Evolutionary conservation across 1,140 invertebrate genomes (phyloP).

Genomic region (Acromyrmex charruanus): DNA sequence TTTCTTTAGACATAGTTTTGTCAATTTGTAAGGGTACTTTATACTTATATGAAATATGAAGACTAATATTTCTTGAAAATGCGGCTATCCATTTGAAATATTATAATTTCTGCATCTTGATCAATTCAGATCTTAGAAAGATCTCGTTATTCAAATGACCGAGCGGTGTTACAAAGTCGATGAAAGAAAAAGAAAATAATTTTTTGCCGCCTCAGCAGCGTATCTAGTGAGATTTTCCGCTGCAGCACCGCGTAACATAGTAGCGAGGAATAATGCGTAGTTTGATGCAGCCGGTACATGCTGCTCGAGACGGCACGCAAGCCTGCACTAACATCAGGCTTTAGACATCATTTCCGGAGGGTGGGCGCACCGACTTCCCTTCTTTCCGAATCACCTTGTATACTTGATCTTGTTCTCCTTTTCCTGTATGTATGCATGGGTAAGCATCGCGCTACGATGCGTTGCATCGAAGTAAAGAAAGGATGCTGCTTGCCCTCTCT

Average conservation of each 20-base stretch:
- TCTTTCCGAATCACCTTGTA: slow-evolving; percentile 57
- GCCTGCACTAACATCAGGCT: slow-evolving; percentile 58
- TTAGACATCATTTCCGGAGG: slow-evolving; percentile 65
- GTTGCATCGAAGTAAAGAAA: slow-evolving; percentile 11
- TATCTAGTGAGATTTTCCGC: slow-evolving; percentile 45
- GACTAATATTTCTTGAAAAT: not conserved
- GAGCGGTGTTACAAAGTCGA: not conserved
- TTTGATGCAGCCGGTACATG: slow-evolving; percentile 53
- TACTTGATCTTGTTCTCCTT: slow-evolving; percentile 63
- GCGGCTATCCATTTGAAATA: not conserved
- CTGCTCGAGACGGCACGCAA: slow-evolving; percentile 63
- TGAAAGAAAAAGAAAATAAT: slow-evolving; percentile 22
- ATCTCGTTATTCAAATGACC: slow-evolving; percentile 8
- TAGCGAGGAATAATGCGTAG: slow-evolving; percentile 45
- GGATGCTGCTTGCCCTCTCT: not conserved
- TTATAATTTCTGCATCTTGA: not conserved
- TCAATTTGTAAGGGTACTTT: too few relatives aligned
- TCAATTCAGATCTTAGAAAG: not conserved
- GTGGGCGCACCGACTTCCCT: slow-evolving; percentile 56
- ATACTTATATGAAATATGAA: too few relatives aligned
- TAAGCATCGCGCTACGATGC: slow-evolving; percentile 48
- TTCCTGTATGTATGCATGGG: slow-evolving; percentile 65
- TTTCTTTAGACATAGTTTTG: too few relatives aligned
- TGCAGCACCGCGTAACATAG: slow-evolving; percentile 48
- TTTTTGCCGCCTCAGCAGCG: slow-evolving; percentile 24